Evolutionary conservation across 2,888 invertebrate genomes (phyloP), one percentile per base, ranked within the genome.

Genomic region (Diadegma fenestrale): DNA sequence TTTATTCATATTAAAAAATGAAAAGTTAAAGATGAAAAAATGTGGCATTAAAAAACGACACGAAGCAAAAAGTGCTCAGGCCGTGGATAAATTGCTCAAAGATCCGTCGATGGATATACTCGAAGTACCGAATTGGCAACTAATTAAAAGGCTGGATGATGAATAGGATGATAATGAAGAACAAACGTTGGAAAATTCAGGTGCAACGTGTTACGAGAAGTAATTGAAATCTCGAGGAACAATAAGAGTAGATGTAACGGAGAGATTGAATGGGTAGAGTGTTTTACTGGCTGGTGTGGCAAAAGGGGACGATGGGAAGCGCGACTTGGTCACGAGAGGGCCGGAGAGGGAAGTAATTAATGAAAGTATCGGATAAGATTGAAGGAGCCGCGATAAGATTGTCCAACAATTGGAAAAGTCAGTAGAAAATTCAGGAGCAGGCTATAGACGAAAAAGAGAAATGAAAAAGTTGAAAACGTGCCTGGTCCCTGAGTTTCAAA

Each of bases 271-370:
- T 51, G 77, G 22, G 63, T 43, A 77, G 66, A 77, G 54, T 64
- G 43, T 61, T 82, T 71, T 33, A 54, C 14, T 54, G 51, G 30
- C n/a, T 26, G 19, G 3, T 33, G 33, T 33, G 2, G 37, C 8
- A 37, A 37, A 30, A n/a, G 12, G n/a, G 48, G 8, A 30, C 26
- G 64, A 22, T 45, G 71, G 58, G 77, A 48, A 71, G 37, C 8
- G 3, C 71, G 69, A 69, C 69, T 63, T 45, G 37, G 37, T 41
- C 48, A 69, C n/a, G n/a, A 61, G 58, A 41, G 51, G 61, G 48
- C 71, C 76, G 54, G 51, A 68, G 79, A 61, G 64, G 43, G 58
- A 81, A 79, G 79, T 81, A 86, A 86, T 86, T 86, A 86, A 81
- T 76, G 76, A 66, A 84, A 77, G 64, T 51, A 72, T 71, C 71